These are phyloP conservation scores for Phrynosoma platyrhinos DNA, from an alignment of 2,113 vertebrate species.

Conservation along the genomic window DNA sequence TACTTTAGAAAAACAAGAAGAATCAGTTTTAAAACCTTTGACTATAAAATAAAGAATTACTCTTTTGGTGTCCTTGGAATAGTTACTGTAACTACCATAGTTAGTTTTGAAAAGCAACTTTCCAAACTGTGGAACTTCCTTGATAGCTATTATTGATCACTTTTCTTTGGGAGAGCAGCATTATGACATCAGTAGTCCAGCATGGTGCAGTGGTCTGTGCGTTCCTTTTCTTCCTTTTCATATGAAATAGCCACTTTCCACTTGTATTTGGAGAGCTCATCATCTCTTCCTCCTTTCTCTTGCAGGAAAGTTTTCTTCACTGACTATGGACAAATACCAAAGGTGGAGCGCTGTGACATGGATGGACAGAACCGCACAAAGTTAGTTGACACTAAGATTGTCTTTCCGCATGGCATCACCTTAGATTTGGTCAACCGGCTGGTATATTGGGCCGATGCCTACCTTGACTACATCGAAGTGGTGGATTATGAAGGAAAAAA, in stretches of 20 bases:
- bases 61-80: too few relatives aligned
- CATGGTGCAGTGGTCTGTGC: too few relatives aligned
- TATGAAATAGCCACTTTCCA: neutral
- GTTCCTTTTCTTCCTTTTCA: neutral
- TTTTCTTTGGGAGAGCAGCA: neutral
- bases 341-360: constrained; percentile 97
- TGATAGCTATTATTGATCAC: too few relatives aligned
- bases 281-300: neutral
- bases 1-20: too few relatives aligned
- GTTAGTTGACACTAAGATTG: constrained; percentile 95
- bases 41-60: too few relatives aligned
- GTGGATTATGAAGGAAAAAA: constrained; percentile 97
- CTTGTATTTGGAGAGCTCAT: neutral
- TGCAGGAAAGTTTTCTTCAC: constrained; percentile 96
- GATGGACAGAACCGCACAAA: constrained; percentile 98
- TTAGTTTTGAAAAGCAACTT: too few relatives aligned
- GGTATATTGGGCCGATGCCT: constrained; percentile 97
- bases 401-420: constrained; percentile 95
- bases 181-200: neutral
- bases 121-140: too few relatives aligned
- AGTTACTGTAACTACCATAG: too few relatives aligned
- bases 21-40: too few relatives aligned
- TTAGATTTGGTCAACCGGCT: constrained; percentile 94
- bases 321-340: constrained; percentile 95
- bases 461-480: constrained; percentile 98